Base-by-base conservation (phyloP, 2,888 invertebrate genomes). In the Tupiocoris notatus region DNA sequence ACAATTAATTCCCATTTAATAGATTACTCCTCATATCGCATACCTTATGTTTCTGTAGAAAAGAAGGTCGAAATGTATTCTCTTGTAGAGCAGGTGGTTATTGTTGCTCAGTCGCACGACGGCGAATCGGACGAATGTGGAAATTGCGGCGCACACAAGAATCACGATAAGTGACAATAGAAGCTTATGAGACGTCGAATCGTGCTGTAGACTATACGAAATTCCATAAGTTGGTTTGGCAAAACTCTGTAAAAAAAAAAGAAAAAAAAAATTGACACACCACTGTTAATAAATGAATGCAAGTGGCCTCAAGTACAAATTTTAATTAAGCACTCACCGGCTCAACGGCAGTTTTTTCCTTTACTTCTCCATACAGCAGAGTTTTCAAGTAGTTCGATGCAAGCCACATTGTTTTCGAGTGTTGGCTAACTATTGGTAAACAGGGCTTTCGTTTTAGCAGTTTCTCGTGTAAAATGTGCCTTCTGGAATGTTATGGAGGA, bases 11-110 rank as follows among this genome's bases (percentile, higher is more conserved):
- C 7, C 54, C 7, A 54, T 54, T 16, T 12, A 9, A 54, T 16
- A 9, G 54, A 54, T 54, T 6, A 18, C 6, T 17, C 59, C n/a
- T 6, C 6, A 59, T 17, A 18, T 18, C 22, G 6, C 61, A 16
- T 7, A 73, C 73, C 73, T 73, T 9, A 73, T 54, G 23, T 73
- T 73, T 16, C 39, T 61, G 39, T 73, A 61, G 22, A 73, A 73
- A 20, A 73, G 62, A 22, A 73, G 61, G 63, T 39, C 39, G 18
- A 73, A 73, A 63, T 73, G 73, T 9, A 73, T 73, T 20, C 63
- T 73, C 25, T 57, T 56, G 25, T 62, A 59, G 3, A 20, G 59
- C n/a, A 59, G n/a, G 20, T 59, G n/a, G n/a, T 59, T 20, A 59
- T 59, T 59, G 6, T 59, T 20, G n/a, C 59, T 59, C 7, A 59